Evolutionary conservation across 2,797 vertebrate genomes (phyloP), one percentile per base, ranked within the genome.

Genomic region (Sebastes steindachneri): DNA sequence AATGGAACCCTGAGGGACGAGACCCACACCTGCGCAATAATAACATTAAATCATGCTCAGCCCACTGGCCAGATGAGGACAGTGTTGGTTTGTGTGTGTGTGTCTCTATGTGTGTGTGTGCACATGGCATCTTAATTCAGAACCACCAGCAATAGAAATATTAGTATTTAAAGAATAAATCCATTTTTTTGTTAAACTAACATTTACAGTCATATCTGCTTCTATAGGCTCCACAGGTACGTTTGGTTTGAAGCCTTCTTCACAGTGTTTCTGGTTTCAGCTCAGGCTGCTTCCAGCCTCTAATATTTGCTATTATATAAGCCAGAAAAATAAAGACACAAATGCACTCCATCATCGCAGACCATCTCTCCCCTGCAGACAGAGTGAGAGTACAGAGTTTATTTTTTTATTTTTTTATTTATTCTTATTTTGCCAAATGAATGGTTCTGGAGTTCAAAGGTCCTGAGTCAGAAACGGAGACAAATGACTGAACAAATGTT

Each of bases 1-100:
- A 96, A 96, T 96, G 86, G 94, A 95, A 94, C 94, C 96, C 95
- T 94, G 80, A 75, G 95, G 96, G 96, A 96, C 92, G 76, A 58
- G 90, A 92, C 85, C 93, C 93, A 95, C 96, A 96, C 96, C 96
- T 96, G 96, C 89, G 90, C 93, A 90, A 87, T 91, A 92, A 92
- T 91, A 93, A 88, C 89, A 94, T 91, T 89, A 89, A 93, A 92
- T 90, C 88, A 84, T 83, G 72, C 84, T 82, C 86, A 86, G 62
- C 75, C 74, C 87, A 79, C 84, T 86, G 91, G 92, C 93, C 95
- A 94, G 92, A 94, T 92, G 95, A 94, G 92, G 83, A 65, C 63
- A 17, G 63, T 41, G 63, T 65, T 9, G 21, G 58, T 65, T 63
- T 58, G 57, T 60, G 33, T 80, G 75, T 79, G 73, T 72, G 29